Evolutionary conservation across 2,797 vertebrate genomes (phyloP).

Genomic region (Holocentrus rufus): DNA sequence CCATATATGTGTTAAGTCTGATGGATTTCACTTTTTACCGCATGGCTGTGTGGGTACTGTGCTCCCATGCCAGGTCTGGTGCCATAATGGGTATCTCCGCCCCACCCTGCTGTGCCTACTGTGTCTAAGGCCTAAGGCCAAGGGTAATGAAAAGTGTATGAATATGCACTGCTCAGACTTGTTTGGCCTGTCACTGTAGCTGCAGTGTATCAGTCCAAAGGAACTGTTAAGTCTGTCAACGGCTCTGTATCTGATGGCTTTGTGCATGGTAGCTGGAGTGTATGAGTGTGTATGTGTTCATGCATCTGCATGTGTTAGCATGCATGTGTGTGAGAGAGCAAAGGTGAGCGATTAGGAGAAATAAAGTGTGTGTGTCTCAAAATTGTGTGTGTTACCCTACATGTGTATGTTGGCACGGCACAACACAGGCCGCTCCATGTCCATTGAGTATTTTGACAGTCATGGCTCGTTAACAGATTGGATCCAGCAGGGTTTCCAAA

Average conservation of each 20-base stretch:
- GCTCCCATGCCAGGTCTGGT: slow-evolving; percentile 49
- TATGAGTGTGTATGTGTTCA: slow-evolving; percentile 19
- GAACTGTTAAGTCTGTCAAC: slow-evolving; percentile 56
- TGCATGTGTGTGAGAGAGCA: slow-evolving; percentile 24
- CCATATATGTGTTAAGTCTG: slow-evolving; percentile 17
- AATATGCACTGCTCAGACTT: slow-evolving; percentile 83
- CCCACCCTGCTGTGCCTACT: slow-evolving; percentile 79
- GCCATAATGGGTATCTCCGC: slow-evolving; percentile 62
- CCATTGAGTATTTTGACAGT: slow-evolving; percentile 62
- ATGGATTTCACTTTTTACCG: slow-evolving; percentile 18
- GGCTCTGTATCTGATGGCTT: slow-evolving; percentile 56
- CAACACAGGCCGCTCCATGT: slow-evolving; percentile 35
- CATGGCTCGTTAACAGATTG: slow-evolving; percentile 64
- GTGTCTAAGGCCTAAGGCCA: slow-evolving; percentile 75
- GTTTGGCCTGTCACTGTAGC: slow-evolving; percentile 74
- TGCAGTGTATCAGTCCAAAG: slow-evolving; percentile 65
- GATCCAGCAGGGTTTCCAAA: slow-evolving; percentile 58
- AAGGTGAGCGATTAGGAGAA: slow-evolving; percentile 32
- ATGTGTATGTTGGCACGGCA: slow-evolving; percentile 48
- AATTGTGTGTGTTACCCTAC: slow-evolving; percentile 5
- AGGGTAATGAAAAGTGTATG: slow-evolving; percentile 76
- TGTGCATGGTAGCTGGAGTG: neutral
- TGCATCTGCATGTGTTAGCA: slow-evolving; percentile 21
- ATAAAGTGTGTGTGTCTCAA: slow-evolving; percentile 23
- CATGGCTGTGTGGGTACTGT: slow-evolving; percentile 22